Base-by-base conservation (phyloP, 2,113 vertebrate genomes). In the Paracanthobrama guichenoti region DNA sequence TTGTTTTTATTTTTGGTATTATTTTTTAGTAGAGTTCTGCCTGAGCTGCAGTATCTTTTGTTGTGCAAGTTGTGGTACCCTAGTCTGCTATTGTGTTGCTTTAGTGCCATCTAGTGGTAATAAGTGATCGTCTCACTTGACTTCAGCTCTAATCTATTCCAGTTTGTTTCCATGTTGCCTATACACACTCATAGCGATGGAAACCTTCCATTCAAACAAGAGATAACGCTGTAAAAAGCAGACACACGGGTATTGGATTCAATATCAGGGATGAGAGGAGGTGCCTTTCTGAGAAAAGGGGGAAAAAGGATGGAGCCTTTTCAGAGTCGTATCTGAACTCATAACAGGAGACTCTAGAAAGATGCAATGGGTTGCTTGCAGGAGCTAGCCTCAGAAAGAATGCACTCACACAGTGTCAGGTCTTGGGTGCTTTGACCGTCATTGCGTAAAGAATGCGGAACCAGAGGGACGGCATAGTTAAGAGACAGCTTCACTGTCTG, bases 91-190 rank as follows among this genome's bases (percentile, higher is more conserved):
- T 94, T 35, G 91, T 95, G 92, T 94, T 93, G 93, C 92, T 93
- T 93, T 91, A 92, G 92, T 94, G 92, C 93, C 92, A 92, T 93
- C 93, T 93, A 93, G 93, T 94, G 93, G 85, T 93, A 88, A 91
- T 89, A 89, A 93, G 92, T 93, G 92, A 89, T 92, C 88, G 66
- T 92, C 90, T 91, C 92, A 92, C 90, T 81, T 84, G 88, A 91
- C 89, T 89, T 90, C 42, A 59, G 62, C 62, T 83, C 78, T 84
- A 85, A 71, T 80, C 84, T 88, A 87, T 89, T 90, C 81, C 87
- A 48, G 81, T 84, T 80, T 53, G 74, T 78, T 82, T 83, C 59
- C 74, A 83, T 48, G 78, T 80, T 80, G 78, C 78, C 78, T 80
- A 78, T 16, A 50, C 48, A 57, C 64, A 57, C 64, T 48, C 78